Base-by-base conservation (phyloP, 2,888 invertebrate species). In the Eupithecia subfuscata region DNA sequence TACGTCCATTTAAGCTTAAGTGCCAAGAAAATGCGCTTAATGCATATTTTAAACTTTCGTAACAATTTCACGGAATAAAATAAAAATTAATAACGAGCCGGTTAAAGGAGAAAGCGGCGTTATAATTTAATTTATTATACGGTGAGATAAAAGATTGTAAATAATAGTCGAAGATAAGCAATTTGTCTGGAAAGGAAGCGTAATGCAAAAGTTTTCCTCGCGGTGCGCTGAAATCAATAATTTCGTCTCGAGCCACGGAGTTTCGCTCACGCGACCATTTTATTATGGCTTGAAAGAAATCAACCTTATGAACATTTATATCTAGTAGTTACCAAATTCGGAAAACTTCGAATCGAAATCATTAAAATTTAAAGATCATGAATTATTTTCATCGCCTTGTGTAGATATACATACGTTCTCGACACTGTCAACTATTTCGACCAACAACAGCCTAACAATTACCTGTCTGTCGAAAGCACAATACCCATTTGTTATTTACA, bases 201-300 rank as follows among this genome's bases (percentile, higher is more conserved):
- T 88, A 77, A 89, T 89, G 90, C 90, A 90, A 90, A 91, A 92
- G 89, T 91, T 92, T 86, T 71, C 84, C 87, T 87, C 87, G 85
- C 85, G 86, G 86, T 87, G 88, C 88, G 88, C 88, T 87, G 86
- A 90, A 92, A 93, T 94, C 93, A 90, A 93, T 94, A 94, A 91
- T 87, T 89, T 88, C 86, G 90, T 92, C 92, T 91, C 90, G 81
- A 82, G 82, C 80, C 83, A 82, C 83, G 81, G 82, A 82, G 78
- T 80, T 81, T 79, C 77, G 78, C 81, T 74, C 79, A 73, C 79
- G 81, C 79, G 63, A 63, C 30, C 22, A 63, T 70, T 73, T n/a
- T 73, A 48, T 25, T 56, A 14, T 14, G 14, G 60, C 25, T 60
- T 25, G 22, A 5, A 60, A 25, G 60, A 60, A 60, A 25, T 60